Base-by-base conservation (phyloP, 1,140 invertebrate species). In the Onthophagus taurus region DNA sequence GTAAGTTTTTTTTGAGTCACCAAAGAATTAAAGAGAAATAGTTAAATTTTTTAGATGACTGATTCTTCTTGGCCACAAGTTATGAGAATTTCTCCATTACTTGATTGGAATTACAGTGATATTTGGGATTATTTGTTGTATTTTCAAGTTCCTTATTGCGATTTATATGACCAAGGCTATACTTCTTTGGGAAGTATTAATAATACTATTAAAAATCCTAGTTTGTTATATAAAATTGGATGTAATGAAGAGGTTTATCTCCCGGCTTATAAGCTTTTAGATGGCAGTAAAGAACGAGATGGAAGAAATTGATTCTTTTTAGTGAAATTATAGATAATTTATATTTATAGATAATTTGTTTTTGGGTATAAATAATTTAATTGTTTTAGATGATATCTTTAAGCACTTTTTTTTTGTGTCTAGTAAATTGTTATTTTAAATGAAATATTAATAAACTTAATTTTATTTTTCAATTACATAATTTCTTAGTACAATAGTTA, bases 51-150 rank as follows among this genome's bases (percentile, higher is more conserved):
- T 11, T 33, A 80, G 83, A 74, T 78, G 70, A 92, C 91, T 9
- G 93, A 97, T 69, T 46, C 70, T 2, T 79, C 71, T 34, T 97
- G 93, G 93, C 91, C 93, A 3, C 69, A 78, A 57, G 69, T 94
- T 42, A 82, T 94, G 72, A 70, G 93, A 17, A 77, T 96, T 6
- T 89, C 77, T 64, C 91, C 93, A 0, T 67, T 97, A 17, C 68
- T 97, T 4, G 76, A 94, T 52, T 97, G 92, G 92, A 75, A 72
- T 6, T 97, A 95, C 61, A 72, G 72, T 30, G 78, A 94, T 55
- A 77, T 97, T 36, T 97, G 94, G 93, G 73, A 75, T 43, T 96
- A 93, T 58, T 70, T 97, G 5, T 63, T 84, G 8, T 60, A 74
- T 12, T 70, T 85, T 31, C 69, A 80, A 47, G 75, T 97, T 33